Evolutionary conservation across 2,113 vertebrate genomes (phyloP).

Genomic region (Galemys pyrenaicus): DNA sequence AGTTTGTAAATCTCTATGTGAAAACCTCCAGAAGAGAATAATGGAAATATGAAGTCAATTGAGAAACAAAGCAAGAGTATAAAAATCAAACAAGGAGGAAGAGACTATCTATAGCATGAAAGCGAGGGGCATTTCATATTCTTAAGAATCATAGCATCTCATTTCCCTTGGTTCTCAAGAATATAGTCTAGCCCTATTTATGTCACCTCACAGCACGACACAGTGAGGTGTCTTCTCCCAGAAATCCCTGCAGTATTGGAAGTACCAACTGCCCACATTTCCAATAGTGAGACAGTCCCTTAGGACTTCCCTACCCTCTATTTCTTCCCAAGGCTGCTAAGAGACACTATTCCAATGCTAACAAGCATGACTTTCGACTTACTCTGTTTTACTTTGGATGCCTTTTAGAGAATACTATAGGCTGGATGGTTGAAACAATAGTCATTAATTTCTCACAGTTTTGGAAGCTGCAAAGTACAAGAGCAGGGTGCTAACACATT

Average conservation of each 20-base stretch:
- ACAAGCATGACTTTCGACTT: neutral
- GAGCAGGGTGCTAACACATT: neutral
- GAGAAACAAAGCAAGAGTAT: neutral
- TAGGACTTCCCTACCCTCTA: neutral
- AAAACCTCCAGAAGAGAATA: neutral
- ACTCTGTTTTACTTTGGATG: neutral
- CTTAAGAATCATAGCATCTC: neutral
- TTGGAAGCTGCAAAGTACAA: neutral
- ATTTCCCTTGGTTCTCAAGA: neutral
- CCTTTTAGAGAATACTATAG: neutral
- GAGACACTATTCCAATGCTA: neutral
- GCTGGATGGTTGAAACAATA: neutral
- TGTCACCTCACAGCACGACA: neutral
- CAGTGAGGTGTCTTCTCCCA: neutral
- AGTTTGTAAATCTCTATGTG: neutral
- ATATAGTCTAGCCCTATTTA: neutral
- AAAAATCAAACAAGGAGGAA: neutral
- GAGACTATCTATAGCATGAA: neutral
- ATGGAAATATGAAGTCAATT: neutral
- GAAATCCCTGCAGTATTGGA: fast-evolving
- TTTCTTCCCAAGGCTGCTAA: neutral
- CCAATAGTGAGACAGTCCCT: neutral
- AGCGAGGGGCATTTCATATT: fast-evolving
- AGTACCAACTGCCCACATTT: neutral
- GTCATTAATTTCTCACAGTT: neutral